Conservation (phyloP, 2,888 invertebrate species). For the Aquatica leii region DNA sequence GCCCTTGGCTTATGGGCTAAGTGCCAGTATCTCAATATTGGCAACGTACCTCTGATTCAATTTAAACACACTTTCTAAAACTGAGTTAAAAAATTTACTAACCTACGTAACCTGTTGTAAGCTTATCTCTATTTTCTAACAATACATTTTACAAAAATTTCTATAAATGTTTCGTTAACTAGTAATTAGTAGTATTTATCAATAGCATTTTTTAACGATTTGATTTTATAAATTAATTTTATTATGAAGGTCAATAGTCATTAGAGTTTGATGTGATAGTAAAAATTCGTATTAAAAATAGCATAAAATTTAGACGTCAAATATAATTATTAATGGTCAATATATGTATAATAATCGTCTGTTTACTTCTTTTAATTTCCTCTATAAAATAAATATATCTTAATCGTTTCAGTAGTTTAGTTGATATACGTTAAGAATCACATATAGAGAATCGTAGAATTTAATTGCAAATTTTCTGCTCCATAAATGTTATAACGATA, state of each 20-base stretch:
- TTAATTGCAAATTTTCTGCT: no score
- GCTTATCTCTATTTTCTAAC: no score
- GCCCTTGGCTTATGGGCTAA: no score
- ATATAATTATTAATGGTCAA: slow-evolving; percentile 1
- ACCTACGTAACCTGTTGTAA: no score
- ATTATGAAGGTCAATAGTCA: slow-evolving; percentile 8
- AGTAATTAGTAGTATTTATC: not conserved
- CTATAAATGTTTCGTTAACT: slow-evolving; percentile 8
- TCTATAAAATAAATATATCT: not conserved
- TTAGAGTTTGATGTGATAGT: slow-evolving; percentile 5
- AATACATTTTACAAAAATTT: not conserved
- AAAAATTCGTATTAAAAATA: not conserved
- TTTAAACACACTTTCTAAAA: no score
- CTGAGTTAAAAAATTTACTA: no score
- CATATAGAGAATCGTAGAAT: no score
- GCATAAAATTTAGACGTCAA: slow-evolving; percentile 2
- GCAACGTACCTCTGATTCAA: no score
- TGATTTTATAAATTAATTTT: slow-evolving; percentile 7
- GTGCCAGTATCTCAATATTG: no score
- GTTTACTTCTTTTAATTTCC: not conserved
- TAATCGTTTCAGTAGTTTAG: not conserved
- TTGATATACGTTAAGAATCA: no score
- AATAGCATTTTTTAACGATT: slow-evolving; percentile 6
- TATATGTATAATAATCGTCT: slow-evolving; percentile 4
- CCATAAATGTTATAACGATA: no score